phyloP scores from a whole-genome alignment of 1,140 invertebrate genomes.

The Metopolophium dirhodum region DNA sequence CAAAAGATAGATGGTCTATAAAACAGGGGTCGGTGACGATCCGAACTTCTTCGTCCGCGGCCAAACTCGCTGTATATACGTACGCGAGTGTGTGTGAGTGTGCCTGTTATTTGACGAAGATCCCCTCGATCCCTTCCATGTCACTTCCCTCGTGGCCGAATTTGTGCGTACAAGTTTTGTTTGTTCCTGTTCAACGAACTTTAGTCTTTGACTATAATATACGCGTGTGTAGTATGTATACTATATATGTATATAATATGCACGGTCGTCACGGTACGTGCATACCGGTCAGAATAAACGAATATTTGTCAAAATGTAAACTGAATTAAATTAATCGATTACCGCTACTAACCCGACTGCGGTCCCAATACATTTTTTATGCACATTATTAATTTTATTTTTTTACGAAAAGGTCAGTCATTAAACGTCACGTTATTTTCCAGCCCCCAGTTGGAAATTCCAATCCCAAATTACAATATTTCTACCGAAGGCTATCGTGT shows the following conservation, averaged over 20 bases:
- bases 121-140: neutral
- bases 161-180: slow-evolving; percentile 24
- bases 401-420: neutral
- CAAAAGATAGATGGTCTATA: slow-evolving; percentile 26
- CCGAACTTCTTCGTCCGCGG: neutral
- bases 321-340: neutral
- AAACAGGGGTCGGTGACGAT: neutral
- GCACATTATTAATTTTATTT: neutral
- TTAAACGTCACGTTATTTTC: neutral
- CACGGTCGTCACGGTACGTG: neutral
- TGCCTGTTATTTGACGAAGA: neutral
- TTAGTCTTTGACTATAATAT: neutral
- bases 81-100: neutral
- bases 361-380: neutral
- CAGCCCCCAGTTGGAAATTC: neutral
- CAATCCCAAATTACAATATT: neutral
- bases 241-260: neutral
- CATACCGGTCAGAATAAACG: neutral
- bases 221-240: neutral
- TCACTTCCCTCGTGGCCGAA: neutral
- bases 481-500: neutral
- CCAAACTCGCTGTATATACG: neutral
- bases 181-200: slow-evolving; percentile 11
- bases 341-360: neutral
- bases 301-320: slow-evolving; percentile 11